Evolutionary conservation across 64 coral and sea anemone species (phyloP).

Genomic region (Actinia tenebrosa): DNA sequence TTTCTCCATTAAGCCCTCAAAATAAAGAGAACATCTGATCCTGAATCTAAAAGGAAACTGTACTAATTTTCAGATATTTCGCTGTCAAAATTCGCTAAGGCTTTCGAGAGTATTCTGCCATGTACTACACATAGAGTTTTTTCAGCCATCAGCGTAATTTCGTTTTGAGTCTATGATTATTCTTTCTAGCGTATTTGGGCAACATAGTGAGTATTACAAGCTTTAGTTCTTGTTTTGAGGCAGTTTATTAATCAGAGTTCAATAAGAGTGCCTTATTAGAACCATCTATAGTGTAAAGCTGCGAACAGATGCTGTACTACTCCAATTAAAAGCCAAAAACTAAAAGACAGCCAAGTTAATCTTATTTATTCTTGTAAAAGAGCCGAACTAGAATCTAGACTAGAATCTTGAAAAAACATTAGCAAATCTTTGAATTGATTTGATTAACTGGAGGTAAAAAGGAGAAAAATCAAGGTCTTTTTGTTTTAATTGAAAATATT

Average conservation of each 20-base stretch:
- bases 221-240: neutral
- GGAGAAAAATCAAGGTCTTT: neutral
- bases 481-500: neutral
- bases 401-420: slow-evolving; percentile 1
- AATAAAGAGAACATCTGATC: neutral
- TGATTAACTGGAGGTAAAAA: neutral
- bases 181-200: neutral
- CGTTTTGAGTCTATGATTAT: no score
- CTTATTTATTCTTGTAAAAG: neutral
- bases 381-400: neutral
- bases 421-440: neutral
- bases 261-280: neutral
- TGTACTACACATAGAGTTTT: no score
- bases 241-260: neutral
- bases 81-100: neutral
- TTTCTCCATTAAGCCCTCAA: neutral
- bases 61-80: neutral
- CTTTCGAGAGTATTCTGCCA: no score
- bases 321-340: neutral
- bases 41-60: neutral
- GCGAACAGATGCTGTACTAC: neutral
- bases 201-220: neutral
- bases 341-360: neutral
- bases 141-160: no score
- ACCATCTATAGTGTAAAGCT: neutral